These are phyloP conservation scores for Myiotriccus ornatus DNA, from an alignment of 2,797 vertebrate species.

Conservation along the genomic window DNA sequence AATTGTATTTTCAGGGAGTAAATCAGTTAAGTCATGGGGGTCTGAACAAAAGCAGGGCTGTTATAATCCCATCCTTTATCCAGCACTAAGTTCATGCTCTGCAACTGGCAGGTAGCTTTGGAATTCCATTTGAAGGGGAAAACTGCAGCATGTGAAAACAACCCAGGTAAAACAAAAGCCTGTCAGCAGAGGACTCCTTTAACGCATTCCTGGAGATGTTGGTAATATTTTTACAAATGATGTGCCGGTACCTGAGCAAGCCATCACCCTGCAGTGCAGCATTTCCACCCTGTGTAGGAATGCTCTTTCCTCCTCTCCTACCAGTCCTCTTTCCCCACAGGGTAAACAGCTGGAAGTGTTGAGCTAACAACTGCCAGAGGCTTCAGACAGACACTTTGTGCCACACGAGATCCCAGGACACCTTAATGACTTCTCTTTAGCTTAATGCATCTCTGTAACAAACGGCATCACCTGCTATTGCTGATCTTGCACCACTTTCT, in stretches of 20 bases:
- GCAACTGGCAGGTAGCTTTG: not conserved
- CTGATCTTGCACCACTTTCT: slow-evolving; percentile 25
- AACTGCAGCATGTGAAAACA: not conserved
- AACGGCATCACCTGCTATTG: slow-evolving; percentile 5
- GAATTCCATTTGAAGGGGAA: not conserved
- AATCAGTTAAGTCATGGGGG: not conserved
- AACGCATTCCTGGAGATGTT: not conserved
- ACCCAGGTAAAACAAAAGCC: not conserved
- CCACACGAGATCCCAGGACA: slow-evolving; percentile 20
- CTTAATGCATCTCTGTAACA: not conserved
- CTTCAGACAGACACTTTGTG: slow-evolving; percentile 33
- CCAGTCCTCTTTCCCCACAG: slow-evolving; percentile 40
- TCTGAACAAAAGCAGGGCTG: not conserved
- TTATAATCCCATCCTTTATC: not conserved
- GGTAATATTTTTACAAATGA: not conserved
- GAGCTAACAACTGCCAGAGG: slow-evolving; percentile 21
- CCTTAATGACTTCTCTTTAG: slow-evolving; percentile 39
- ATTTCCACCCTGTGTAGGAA: not conserved
- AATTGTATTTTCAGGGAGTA: not conserved
- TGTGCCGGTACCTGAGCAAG: not conserved
- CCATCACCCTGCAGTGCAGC: not conserved
- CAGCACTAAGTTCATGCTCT: accelerated
- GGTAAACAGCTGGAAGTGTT: slow-evolving; percentile 63
- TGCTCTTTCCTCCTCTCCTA: not conserved
- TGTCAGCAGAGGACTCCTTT: not conserved